phyloP scores from a whole-genome alignment of 2,888 invertebrate genomes.

The Muscina levida region DNA sequence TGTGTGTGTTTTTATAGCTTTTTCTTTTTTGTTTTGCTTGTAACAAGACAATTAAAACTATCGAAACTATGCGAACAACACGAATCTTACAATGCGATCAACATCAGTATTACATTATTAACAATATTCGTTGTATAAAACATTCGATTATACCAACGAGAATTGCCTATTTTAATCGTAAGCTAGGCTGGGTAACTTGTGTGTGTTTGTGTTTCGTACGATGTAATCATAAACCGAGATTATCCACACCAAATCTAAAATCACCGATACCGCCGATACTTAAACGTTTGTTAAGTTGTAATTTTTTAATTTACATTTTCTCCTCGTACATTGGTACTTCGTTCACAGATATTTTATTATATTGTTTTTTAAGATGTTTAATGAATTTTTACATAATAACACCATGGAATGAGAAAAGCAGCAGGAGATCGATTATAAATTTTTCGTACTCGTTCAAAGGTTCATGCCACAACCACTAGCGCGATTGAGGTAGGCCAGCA shows the following conservation, averaged over 20 bases:
- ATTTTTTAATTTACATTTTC: conserved; percentile 10
- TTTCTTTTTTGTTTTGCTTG: too few relatives aligned
- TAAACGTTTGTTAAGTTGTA: background rate
- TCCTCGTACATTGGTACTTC: too few relatives aligned
- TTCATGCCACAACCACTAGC: background rate
- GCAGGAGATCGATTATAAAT: conserved; percentile 34
- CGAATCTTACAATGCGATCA: too few relatives aligned
- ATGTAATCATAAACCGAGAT: background rate
- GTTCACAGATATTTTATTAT: too few relatives aligned
- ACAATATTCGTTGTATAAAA: too few relatives aligned
- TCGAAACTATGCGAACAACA: too few relatives aligned
- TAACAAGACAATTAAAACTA: conserved; percentile 14
- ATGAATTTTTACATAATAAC: conserved; percentile 37
- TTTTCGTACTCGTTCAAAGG: conserved; percentile 31
- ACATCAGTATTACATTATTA: background rate
- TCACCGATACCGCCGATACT: background rate
- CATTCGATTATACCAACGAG: too few relatives aligned
- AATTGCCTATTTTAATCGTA: background rate
- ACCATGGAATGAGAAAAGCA: conserved; percentile 27
- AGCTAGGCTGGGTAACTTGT: background rate
- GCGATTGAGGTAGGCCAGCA: too few relatives aligned
- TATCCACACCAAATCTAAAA: background rate
- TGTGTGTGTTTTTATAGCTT: too few relatives aligned
- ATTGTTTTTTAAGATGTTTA: conserved; percentile 29
- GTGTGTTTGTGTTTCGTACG: background rate